These are phyloP conservation scores for Diprion similis DNA, from an alignment of 1,140 invertebrate species.

Conservation along the genomic window DNA sequence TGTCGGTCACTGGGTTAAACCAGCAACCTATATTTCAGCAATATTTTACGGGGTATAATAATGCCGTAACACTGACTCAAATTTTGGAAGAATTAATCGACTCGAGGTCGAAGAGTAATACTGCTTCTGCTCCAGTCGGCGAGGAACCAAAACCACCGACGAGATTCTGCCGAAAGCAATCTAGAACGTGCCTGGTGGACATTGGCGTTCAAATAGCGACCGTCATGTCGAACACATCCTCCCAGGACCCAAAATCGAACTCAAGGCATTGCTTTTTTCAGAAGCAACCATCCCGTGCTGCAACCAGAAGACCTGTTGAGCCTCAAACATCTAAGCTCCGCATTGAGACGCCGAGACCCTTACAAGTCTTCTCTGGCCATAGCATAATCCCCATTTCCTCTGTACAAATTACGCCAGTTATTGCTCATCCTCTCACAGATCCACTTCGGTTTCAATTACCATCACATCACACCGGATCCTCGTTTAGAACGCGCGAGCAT, in stretches of 20 bases:
- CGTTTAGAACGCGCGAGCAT: background rate
- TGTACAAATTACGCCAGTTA: background rate
- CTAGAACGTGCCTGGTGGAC: background rate
- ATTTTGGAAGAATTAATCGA: slow-evolving; percentile 14
- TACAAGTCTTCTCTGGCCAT: slow-evolving; percentile 1
- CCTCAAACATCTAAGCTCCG: background rate
- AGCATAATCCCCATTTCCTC: background rate
- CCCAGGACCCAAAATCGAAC: background rate
- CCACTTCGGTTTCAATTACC: background rate
- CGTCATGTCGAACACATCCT: background rate
- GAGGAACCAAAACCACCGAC: background rate
- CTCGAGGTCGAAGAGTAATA: background rate
- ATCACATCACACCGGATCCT: background rate
- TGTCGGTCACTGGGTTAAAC: slow-evolving; percentile 3
- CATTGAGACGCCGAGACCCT: background rate
- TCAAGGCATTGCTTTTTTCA: background rate
- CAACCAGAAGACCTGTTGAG: background rate
- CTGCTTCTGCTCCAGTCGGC: background rate
- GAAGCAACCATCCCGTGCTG: background rate
- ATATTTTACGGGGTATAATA: slow-evolving; percentile 1
- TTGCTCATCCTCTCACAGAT: background rate
- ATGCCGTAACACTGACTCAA: slow-evolving; percentile 6
- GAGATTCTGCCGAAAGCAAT: background rate
- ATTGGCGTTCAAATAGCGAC: background rate
- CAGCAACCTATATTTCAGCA: background rate